Evolutionary conservation across 2,113 vertebrate genomes (phyloP), one percentile per base, ranked within the genome.

Genomic region (Equus quagga): DNA sequence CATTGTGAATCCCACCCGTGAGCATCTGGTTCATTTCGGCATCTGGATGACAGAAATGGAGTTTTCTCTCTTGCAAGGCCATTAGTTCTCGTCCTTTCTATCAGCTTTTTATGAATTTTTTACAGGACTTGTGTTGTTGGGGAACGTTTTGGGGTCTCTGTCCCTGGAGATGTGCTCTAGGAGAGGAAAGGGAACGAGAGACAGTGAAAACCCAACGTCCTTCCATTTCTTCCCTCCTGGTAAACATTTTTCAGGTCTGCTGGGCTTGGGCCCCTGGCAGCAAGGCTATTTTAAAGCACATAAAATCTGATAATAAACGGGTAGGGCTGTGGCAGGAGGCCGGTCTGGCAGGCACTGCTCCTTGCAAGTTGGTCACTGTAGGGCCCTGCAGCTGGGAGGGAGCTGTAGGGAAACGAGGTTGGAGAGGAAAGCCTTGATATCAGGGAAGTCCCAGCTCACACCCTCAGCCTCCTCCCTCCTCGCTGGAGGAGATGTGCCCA

Each of bases 211-310:
- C 51, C 79, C 36, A 12, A 8, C 81, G 92, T 60, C 90, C 94
- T 98, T 96, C 92, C 67, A 78, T n/a, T 46, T 73, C 76, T 89
- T 84, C 83, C 80, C 90, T 89, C 58, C 65, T 13, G 54, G 79
- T 76, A 97, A 96, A 80, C 87, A n/a, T 67, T 88, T 95, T 96
- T 92, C 94, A 91, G 89, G 70, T 84, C 96, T 88, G 95, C 84
- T 95, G 79, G 62, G 41, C 92, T 94, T 95, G 96, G 94, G 83
- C 92, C 93, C 94, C 92, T 93, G 91, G 65, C 95, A 85, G 75
- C 94, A 87, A 95, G 89, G 89, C 95, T 96, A 78, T 98, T 96
- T 97, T 93, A 89, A 95, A 96, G 78, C 56, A 51, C 92, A 91
- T 94, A 90, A 96, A 96, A 60, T 83, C 89, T 95, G 97, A 96